phyloP scores from a whole-genome alignment of 2,113 vertebrate genomes.

The Ancistrus triradiatus region DNA sequence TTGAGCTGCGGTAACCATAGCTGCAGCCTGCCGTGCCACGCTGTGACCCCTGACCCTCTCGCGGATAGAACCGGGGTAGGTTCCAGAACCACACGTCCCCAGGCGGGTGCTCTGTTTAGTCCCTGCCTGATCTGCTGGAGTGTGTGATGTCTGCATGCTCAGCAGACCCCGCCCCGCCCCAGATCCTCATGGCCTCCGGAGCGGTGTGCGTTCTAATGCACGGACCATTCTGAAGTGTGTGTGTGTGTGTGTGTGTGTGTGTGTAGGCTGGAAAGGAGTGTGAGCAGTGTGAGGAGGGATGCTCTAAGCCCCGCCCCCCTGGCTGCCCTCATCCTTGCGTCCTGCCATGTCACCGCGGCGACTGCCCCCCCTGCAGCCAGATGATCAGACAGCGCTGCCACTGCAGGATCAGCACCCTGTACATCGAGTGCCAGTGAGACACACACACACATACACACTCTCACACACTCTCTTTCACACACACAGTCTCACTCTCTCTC shows the following conservation, averaged over 20 bases:
- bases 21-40: slow-evolving; percentile 76
- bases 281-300: slow-evolving; percentile 75
- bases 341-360: slow-evolving; percentile 75
- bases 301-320: slow-evolving; percentile 66
- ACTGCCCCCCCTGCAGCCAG: slow-evolving; percentile 75
- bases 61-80: slow-evolving; percentile 17
- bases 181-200: too few species aligned
- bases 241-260: slow-evolving; percentile 18
- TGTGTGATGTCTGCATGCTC: too few species aligned
- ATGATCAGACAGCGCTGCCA: slow-evolving; percentile 83
- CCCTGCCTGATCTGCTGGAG: too few species aligned
- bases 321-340: slow-evolving; percentile 79
- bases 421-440: slow-evolving; percentile 80
- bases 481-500: too few species aligned
- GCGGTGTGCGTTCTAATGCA: too few species aligned
- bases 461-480: too few species aligned
- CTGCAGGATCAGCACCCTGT: slow-evolving; percentile 76
- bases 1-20: slow-evolving; percentile 78
- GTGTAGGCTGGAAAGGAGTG: slow-evolving; percentile 75
- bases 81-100: too few species aligned
- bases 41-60: slow-evolving; percentile 41
- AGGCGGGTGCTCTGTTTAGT: too few species aligned
- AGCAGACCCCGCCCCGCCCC: too few species aligned
- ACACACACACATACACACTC: too few species aligned
- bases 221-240: background rate